phyloP scores from a whole-genome alignment of 2,888 invertebrate species.

The Ochropleura leucogaster region DNA sequence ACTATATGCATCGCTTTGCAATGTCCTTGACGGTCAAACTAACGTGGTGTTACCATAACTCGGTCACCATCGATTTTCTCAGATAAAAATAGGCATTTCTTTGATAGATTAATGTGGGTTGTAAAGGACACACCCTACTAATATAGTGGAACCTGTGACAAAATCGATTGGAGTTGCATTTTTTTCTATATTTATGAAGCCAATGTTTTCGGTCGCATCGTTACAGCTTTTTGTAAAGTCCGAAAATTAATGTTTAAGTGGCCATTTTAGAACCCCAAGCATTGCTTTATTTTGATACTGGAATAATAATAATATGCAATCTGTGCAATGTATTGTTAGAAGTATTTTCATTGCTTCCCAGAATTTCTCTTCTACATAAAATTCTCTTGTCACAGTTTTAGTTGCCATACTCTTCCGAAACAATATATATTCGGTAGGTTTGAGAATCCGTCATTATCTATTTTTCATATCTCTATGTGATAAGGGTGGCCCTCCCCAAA shows the following conservation, averaged over 20 bases:
- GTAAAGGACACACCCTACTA: background rate
- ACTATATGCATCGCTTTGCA: conserved; percentile 13
- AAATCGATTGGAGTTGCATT: conserved; percentile 8
- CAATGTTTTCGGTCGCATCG: background rate
- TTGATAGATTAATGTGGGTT: conserved; percentile 18
- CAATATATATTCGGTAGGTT: too few species aligned
- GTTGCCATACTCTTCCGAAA: too few species aligned
- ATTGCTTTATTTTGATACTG: conserved; percentile 2
- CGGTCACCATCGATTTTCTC: conserved; percentile 42
- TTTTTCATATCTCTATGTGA: too few species aligned
- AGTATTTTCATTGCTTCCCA: background rate
- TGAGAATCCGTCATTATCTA: too few species aligned
- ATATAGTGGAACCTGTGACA: background rate
- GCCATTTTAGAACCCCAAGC: too few species aligned
- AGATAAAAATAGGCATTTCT: conserved; percentile 38
- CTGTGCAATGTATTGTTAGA: background rate
- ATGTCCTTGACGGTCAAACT: conserved; percentile 22
- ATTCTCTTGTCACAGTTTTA: background rate
- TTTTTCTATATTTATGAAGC: background rate
- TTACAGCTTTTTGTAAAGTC: background rate
- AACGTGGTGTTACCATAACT: conserved; percentile 11
- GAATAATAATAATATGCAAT: background rate
- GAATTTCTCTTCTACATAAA: background rate
- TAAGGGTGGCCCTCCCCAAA: too few species aligned
- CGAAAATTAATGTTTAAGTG: background rate